Percentiles rank a stretch among this genome's conserved stretches.
Conservation (phyloP, 2,797 vertebrate species). For the Tarsius wallacei region DNA sequence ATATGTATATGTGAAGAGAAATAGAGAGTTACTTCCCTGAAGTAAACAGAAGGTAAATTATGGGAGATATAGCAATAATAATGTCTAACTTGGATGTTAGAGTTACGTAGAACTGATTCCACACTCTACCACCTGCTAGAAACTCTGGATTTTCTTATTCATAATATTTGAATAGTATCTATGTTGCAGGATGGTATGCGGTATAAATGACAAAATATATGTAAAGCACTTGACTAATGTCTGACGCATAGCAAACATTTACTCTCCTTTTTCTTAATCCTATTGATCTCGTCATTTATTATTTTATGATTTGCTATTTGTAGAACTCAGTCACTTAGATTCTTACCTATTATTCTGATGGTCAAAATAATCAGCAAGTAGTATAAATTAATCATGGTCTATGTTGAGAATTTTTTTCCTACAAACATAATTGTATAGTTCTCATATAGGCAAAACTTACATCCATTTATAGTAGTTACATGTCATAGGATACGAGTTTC, state of each 20-base stretch:
- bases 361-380: not conserved
- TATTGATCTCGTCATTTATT: not conserved
- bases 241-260: not conserved
- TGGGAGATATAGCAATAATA: not conserved
- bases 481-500: not conserved
- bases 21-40: not conserved
- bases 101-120: not conserved
- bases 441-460: not conserved
- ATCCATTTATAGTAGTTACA: not conserved
- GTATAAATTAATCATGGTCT: not conserved
- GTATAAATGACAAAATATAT: not conserved
- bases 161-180: not conserved
- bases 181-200: not conserved
- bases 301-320: not conserved
- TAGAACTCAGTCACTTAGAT: conserved; percentile 7
- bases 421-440: not conserved
- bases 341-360: conserved; percentile 27
- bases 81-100: not conserved
- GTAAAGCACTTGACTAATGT: not conserved
- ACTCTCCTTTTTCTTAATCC: not conserved
- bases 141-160: not conserved
- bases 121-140: not conserved
- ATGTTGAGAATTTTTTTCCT: not conserved
- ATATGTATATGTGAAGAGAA: not conserved
- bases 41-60: not conserved